phyloP scores from a whole-genome alignment of 2,888 invertebrate species.

The Tinea semifulvella region DNA sequence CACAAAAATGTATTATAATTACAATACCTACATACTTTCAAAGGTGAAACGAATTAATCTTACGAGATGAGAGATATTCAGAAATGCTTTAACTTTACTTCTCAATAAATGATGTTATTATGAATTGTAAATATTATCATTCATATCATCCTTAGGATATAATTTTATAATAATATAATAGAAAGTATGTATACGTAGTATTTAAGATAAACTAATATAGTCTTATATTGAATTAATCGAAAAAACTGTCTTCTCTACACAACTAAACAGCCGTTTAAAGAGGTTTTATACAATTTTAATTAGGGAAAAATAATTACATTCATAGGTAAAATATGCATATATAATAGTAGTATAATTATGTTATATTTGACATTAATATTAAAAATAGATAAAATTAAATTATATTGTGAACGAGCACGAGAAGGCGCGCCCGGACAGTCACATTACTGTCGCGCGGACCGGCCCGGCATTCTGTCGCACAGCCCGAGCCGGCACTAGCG shows the following conservation, averaged over 20 bases:
- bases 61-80: constrained; percentile 63
- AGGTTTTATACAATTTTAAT: constrained; percentile 66
- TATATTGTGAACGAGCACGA: constrained; percentile 59
- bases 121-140: constrained; percentile 48
- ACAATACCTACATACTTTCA: constrained; percentile 65
- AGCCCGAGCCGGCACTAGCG: constrained; percentile 21
- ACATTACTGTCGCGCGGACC: constrained; percentile 27
- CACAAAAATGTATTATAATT: constrained; percentile 62
- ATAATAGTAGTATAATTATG: constrained; percentile 62
- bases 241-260: constrained; percentile 51
- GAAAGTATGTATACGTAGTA: constrained; percentile 47
- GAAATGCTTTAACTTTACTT: constrained; percentile 58
- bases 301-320: constrained; percentile 66
- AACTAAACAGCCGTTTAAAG: constrained; percentile 57
- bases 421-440: constrained; percentile 42
- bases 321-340: constrained; percentile 63
- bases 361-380: constrained; percentile 67
- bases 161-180: constrained; percentile 60
- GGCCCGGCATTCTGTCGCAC: constrained; percentile 22
- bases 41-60: constrained; percentile 65
- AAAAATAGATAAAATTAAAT: constrained; percentile 65
- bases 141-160: constrained; percentile 63
- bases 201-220: constrained; percentile 52
- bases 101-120: constrained; percentile 49
- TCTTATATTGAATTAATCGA: constrained; percentile 63